Base-by-base conservation (phyloP, 2,888 invertebrate species). In the Hirtodrosophila confusa region DNA sequence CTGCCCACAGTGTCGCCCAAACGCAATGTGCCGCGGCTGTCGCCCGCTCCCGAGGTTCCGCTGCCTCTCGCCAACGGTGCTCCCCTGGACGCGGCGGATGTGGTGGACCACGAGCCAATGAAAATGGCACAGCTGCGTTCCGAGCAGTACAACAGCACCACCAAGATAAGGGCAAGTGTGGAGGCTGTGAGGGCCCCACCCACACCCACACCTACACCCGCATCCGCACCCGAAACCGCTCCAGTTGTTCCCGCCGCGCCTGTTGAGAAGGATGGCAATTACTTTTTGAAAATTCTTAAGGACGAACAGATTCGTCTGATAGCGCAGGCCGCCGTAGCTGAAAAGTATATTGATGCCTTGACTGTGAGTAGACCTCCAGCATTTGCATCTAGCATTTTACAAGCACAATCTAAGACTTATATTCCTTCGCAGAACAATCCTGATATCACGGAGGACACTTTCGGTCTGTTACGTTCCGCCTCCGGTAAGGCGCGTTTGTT, bases 401-500 rank as follows among this genome's bases (percentile, higher is more conserved):
- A 17, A n/a, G n/a, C n/a, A n/a, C n/a, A n/a, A n/a, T n/a, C n/a
- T 58, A 37, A 44, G n/a, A 3, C 6, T 0, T 11, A 6, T 24
- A 67, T 27, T 44, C 29, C 43, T 69, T 75, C 78, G 8, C 64
- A 90, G 89, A 90, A 91, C 36, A 90, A 90, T 65, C 91, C 92
- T n/a, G 92, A 93, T 63, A 91, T 95, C 50, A 93, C 94, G 4
- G 97, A 97, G 88, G 97, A 97, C 90, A 94, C 95, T 0, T 93
- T 95, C 62, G 98, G 98, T 0, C 94, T 96, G 83, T 92, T 99
- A 36, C 93, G 98, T 57, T 95, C 98, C 0, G 97, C 98, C 0
- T 94, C 97, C 5, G 98, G 99, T 12, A 98, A 99, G 92, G 98
- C 98, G 6, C 94, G 96, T 71, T 93, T 99, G 31, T 92, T 99